Base-by-base conservation (phyloP, 2,113 vertebrate species). In the Smithornis capensis region DNA sequence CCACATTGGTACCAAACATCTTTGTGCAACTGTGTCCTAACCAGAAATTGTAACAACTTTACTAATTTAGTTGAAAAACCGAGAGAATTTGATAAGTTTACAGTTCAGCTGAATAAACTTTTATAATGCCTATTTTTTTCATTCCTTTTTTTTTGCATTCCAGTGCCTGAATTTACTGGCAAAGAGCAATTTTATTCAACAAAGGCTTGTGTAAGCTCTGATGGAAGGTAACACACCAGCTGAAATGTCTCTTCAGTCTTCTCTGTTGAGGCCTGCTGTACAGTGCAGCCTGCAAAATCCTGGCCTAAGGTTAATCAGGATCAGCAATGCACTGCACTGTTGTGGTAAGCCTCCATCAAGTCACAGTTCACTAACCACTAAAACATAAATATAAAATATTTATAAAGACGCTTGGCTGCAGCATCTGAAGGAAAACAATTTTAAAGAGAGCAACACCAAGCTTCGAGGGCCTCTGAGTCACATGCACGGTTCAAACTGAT, bases 371-470 rank as follows among this genome's bases (percentile, higher is more conserved):
- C 19, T 84, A 73, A 83, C 42, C 60, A 45, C 77, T 70, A 93
- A 92, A 71, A 74, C 79, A 77, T 47, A 94, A 92, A 94, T 65
- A 81, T 22, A 55, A 88, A 89, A 70, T 73, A 94, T 44, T 84
- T 81, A 63, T 63, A 71, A 87, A 70, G 44, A 44, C 2, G 3
- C 35, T 10, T 92, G 21, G 37, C 33, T 93, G 50, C 79, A 87
- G 56, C 24, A 63, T 62, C 2, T 24, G 59, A 74, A 90, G 64
- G 73, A 75, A 78, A 92, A 74, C 47, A 52, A 52, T 91, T 92
- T 92, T 78, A 52, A 88, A 83, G 57, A n/a, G 75, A 88, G 80
- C 3, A 2, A 4, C 57, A 68, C 44, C n/a, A 55, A 16, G 65
- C 68, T 94, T 79, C 2, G 1, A 75, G 23, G 44, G 44, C 35